These are phyloP conservation scores for Drosophila neotestacea DNA, from an alignment of 2,888 invertebrate genomes.

Conservation along the genomic window DNA sequence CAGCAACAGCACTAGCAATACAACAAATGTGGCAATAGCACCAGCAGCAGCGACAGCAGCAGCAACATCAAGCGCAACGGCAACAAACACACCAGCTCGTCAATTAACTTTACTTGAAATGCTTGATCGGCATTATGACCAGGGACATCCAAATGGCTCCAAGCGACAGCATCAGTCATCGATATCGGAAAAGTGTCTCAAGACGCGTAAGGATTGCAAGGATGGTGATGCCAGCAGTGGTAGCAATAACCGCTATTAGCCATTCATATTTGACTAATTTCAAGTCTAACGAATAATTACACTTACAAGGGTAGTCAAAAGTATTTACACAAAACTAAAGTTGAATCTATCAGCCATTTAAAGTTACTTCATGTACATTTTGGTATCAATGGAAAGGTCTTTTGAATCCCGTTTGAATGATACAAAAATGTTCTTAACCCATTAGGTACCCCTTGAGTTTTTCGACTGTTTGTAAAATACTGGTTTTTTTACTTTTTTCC, in stretches of 20 bases:
- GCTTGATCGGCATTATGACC: conserved; percentile 82
- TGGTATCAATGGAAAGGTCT: too few species aligned
- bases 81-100: conserved; percentile 32
- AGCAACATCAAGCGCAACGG: background rate
- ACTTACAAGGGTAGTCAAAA: too few species aligned
- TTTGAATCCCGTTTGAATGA: too few species aligned
- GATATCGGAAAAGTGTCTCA: conserved; percentile 38
- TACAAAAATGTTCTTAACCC: too few species aligned
- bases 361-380: too few species aligned
- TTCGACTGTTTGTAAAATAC: too few species aligned
- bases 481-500: too few species aligned
- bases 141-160: conserved; percentile 59
- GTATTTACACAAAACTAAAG: too few species aligned
- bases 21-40: conserved; percentile 1
- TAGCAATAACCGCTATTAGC: conserved; percentile 9
- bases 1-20: conserved; percentile 30
- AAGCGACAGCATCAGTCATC: conserved; percentile 40
- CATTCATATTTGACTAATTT: background rate
- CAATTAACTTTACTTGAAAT: conserved; percentile 83
- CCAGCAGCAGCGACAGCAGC: conserved; percentile 6
- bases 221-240: conserved; percentile 49
- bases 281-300: background rate
- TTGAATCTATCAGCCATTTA: too few species aligned
- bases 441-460: too few species aligned
- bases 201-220: conserved; percentile 62